Evolutionary conservation across 2,113 vertebrate species (phyloP), one percentile per base, ranked within the genome.

Genomic region (Menura novaehollandiae): DNA sequence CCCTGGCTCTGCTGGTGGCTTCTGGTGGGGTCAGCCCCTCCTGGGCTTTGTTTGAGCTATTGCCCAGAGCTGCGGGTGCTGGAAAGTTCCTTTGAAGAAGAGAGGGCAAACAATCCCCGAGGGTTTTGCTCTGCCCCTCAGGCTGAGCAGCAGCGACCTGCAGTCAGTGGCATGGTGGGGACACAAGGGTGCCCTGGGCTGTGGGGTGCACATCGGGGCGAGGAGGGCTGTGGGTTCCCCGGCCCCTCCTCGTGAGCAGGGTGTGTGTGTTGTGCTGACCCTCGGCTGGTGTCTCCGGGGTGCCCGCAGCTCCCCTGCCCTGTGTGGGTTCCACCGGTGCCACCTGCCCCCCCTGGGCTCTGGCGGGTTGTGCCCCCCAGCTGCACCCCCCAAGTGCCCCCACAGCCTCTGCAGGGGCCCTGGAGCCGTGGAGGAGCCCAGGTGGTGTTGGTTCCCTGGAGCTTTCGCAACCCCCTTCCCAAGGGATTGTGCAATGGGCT

Each of bases 51-150:
- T 56, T 41, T 28, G 19, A 27, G 53, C 75, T 75, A 7, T 59
- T 62, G 37, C 28, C 26, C 26, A 17, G 10, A n/a, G 9, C 13
- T 47, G 1, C 0, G 0, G 28, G 33, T 55, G 51, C 35, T 52
- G 67, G 52, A 49, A 49, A 51, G 6, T 66, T 63, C 52, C 51
- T 62, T 9, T 52, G 77, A 7, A 56, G 75, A 13, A 37, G 27
- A 37, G 55, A 49, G 17, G 10, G 9, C 43, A 56, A 26, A 23
- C 0, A 3, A 35, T 30, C 43, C 37, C 11, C 1, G n/a, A 26
- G 52, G 22, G 46, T 20, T 68, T 56, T 0, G 0, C 13, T 49
- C 24, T 62, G 62, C 15, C 24, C 47, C 55, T 26, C 9, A 0
- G 32, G 72, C 78, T 35, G 44, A 16, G 30, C 73, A 33, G 52